Evolutionary conservation across 2,888 invertebrate genomes (phyloP), one percentile per base, ranked within the genome.

Genomic region (Belgica antarctica): DNA sequence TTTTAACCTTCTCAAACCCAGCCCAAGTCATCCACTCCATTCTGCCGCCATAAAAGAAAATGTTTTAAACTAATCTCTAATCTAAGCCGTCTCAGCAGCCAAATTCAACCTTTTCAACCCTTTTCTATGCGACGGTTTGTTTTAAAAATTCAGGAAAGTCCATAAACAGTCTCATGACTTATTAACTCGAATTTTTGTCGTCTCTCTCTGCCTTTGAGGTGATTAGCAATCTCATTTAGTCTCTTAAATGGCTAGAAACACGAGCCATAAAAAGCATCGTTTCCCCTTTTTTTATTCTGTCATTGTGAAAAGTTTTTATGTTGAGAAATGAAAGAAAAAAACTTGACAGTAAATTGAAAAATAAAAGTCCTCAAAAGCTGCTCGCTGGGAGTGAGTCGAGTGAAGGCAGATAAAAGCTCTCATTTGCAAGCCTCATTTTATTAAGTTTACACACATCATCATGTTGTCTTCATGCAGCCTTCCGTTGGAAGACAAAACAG

Each of bases 381-480:
- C 46, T 47, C 17, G 28, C n/a, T n/a, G 24, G 17, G 15, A 19
- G 24, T 66, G 46, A 46, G 47, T 22, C 15, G 17, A 62, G 8
- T 2, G 19, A 36, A 28, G 46, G 5, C 61, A n/a, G 34, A 28
- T 34, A 34, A 62, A 31, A 62, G 62, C 62, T 46, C 47, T 47
- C 65, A 27, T 27, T 65, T 65, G 47, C 65, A 65, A 46, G 47
- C 15, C 65, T 19, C 12, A 17, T 24, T 65, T 65, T 36, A 46
- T 65, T 65, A 65, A 65, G 25, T 65, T 65, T 65, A 36, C 46
- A 46, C 65, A 65, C 46, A 65, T 65, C 34, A 19, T 62, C 34
- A 34, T 59, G 59, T 59, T 27, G 52, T 59, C 25, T 22, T 27
- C 59, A 27, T n/a, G 25, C 25, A n/a, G 8, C n/a, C 12, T 27